Conservation (phyloP, 2,797 vertebrate genomes). For the Erethizon dorsatum region DNA sequence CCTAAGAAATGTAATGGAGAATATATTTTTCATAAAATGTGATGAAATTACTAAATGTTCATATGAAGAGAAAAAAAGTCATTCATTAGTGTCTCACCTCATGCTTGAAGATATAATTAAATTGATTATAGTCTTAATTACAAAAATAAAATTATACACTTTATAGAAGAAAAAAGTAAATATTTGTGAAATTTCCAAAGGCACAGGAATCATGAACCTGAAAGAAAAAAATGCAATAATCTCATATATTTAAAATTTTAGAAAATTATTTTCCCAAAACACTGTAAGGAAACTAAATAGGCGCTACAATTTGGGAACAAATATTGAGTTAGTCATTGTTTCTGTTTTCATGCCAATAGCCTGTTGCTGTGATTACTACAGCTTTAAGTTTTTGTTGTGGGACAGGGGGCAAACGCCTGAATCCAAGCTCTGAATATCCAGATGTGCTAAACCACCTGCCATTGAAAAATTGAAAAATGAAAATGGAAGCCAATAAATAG, state of each 20-base stretch:
- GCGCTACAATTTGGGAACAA: background rate
- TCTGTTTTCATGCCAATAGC: too few species aligned
- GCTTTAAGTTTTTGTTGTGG: background rate
- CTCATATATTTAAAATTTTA: background rate
- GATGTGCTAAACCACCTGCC: background rate
- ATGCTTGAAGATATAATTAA: background rate
- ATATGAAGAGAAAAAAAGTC: background rate
- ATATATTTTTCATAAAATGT: background rate
- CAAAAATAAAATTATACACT: background rate
- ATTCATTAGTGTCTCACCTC: background rate
- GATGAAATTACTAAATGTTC: background rate
- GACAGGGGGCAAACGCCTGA: background rate
- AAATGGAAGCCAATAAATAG: background rate
- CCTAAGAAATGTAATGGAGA: background rate
- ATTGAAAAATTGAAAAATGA: background rate
- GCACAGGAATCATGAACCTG: background rate
- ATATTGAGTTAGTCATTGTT: background rate
- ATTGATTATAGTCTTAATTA: background rate
- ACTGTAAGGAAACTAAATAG: background rate
- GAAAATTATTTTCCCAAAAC: background rate
- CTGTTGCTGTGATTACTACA: background rate
- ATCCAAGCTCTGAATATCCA: background rate
- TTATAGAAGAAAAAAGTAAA: background rate
- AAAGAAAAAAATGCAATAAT: background rate
- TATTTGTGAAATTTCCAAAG: background rate